Conservation (phyloP, 2,797 vertebrate genomes). For the Acanthopagrus latus region DNA sequence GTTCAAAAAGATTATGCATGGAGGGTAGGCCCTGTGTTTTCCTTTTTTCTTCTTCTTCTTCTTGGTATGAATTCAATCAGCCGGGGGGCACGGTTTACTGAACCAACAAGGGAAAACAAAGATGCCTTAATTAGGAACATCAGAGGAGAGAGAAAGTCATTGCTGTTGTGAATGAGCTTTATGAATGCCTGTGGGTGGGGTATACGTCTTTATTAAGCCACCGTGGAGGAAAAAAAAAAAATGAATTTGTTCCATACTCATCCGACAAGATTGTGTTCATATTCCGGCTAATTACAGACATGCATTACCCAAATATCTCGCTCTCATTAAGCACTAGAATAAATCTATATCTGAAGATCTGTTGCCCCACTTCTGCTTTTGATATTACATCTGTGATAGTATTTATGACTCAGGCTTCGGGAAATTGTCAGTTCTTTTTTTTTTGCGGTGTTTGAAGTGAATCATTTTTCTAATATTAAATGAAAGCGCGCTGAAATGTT, state of each 20-base stretch:
- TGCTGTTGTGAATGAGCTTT: constrained; percentile 58
- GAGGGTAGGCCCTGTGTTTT: background rate
- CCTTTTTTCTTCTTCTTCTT: constrained; percentile 29
- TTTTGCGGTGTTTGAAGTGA: constrained; percentile 2
- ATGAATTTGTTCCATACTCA: background rate
- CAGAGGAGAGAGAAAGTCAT: constrained; percentile 52
- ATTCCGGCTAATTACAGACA: constrained; percentile 27
- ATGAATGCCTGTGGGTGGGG: constrained; percentile 33
- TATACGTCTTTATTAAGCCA: constrained; percentile 45
- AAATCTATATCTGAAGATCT: background rate
- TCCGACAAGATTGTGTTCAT: constrained; percentile 17
- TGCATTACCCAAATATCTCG: background rate
- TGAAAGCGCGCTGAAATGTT: constrained; percentile 14
- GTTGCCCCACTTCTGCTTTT: constrained; percentile 1
- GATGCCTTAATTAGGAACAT: constrained; percentile 70
- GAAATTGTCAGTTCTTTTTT: background rate
- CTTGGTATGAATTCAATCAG: constrained; percentile 50
- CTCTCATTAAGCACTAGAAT: background rate
- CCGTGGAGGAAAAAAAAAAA: constrained; percentile 10
- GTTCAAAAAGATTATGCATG: constrained; percentile 17
- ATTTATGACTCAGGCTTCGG: background rate
- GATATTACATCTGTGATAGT: background rate
- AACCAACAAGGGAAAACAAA: constrained; percentile 68
- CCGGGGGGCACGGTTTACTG: constrained; percentile 58
- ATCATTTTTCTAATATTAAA: constrained; percentile 2